These are phyloP conservation scores for Anolis sagrei DNA, from an alignment of 2,113 vertebrate species.

Conservation along the genomic window DNA sequence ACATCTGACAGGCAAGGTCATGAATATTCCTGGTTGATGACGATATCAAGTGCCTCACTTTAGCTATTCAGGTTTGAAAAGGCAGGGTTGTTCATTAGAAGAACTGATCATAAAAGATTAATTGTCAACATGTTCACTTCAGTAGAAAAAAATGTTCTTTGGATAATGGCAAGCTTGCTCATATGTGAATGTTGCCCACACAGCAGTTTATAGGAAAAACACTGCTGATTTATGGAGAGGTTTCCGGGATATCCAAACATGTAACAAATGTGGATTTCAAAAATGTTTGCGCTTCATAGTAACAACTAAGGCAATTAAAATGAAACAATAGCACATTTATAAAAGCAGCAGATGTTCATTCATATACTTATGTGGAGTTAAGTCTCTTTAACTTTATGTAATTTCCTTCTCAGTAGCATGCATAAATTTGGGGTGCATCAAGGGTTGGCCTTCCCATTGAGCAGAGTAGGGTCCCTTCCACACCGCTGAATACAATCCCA, in stretches of 20 bases:
- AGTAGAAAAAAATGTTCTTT: not conserved
- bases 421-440: not conserved
- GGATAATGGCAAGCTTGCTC: not conserved
- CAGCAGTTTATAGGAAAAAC: not conserved
- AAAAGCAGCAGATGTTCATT: not conserved
- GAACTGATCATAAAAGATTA: not conserved
- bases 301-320: not conserved
- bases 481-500: too few species aligned
- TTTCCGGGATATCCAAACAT: not conserved
- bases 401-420: not conserved
- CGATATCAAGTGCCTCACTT: not conserved
- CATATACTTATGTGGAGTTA: not conserved
- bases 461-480: too few species aligned
- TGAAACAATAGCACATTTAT: not conserved
- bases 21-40: not conserved
- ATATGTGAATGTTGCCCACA: conserved; percentile 1
- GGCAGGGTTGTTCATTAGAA: not conserved
- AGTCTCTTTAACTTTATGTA: not conserved
- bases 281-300: not conserved
- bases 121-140: not conserved
- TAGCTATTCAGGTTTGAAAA: not conserved
- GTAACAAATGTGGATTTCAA: not conserved
- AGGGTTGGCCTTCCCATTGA: not conserved
- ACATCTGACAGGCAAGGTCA: not conserved
- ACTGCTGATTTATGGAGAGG: not conserved